Percentiles rank a stretch among this genome's conserved stretches.
These are phyloP conservation scores for Drosophila simulans DNA, from an alignment of 1,140 invertebrate genomes.

Conservation along the genomic window DNA sequence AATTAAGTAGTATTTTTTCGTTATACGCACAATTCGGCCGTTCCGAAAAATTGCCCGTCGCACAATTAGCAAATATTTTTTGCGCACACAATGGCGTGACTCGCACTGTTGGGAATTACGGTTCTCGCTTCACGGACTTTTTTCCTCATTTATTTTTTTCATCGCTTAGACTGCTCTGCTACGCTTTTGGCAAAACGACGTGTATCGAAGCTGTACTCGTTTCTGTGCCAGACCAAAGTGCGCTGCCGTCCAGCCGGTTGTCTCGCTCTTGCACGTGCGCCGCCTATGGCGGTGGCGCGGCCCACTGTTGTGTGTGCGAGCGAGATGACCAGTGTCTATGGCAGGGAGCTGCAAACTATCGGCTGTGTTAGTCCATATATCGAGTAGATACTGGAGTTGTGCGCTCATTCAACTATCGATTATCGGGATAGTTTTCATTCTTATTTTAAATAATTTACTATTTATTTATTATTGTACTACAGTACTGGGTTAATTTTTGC, in stretches of 20 bases:
- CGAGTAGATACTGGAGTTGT: neutral
- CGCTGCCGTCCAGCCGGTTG: conserved; percentile 36
- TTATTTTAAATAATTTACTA: too few species aligned
- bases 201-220: conserved; percentile 81
- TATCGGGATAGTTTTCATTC: too few species aligned
- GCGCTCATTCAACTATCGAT: too few species aligned
- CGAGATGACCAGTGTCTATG: conserved; percentile 28
- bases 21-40: conserved; percentile 69
- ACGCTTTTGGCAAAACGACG: conserved; percentile 80
- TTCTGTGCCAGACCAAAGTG: conserved; percentile 76
- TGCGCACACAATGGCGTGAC: conserved; percentile 55
- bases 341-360: conserved; percentile 1
- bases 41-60: conserved; percentile 43
- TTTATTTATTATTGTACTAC: too few species aligned
- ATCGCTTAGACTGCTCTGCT: conserved; percentile 63
- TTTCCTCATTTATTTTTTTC: conserved; percentile 80
- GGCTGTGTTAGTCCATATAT: neutral
- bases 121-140: conserved; percentile 74
- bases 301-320: conserved; percentile 57
- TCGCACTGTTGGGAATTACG: conserved; percentile 48
- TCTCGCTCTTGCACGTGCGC: conserved; percentile 43
- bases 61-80: conserved; percentile 44
- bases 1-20: conserved; percentile 51
- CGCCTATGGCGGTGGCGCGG: conserved; percentile 40
- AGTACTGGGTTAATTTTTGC: too few species aligned